Percentiles rank a stretch among this genome's conserved stretches.
These are phyloP conservation scores for Augiades crinisus DNA, from an alignment of 2,888 invertebrate species.

Conservation along the genomic window DNA sequence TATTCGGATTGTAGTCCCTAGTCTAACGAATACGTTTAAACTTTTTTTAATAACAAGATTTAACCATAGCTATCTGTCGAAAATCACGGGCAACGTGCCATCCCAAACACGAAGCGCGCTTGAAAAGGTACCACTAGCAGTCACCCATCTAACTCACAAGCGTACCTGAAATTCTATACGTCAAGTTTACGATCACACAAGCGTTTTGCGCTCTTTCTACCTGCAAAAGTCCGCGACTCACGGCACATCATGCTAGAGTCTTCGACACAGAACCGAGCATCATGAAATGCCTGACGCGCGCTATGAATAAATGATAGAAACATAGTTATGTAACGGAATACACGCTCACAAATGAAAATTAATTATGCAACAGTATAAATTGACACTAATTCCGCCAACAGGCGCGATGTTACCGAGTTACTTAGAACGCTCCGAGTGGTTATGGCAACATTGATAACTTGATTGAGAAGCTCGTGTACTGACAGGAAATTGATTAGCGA, in stretches of 20 bases:
- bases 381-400: constrained; percentile 63
- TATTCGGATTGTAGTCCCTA: too few relatives aligned
- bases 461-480: constrained; percentile 23
- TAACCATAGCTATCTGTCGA: too few relatives aligned
- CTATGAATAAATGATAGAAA: constrained; percentile 62
- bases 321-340: constrained; percentile 53
- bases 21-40: too few relatives aligned
- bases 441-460: constrained; percentile 26
- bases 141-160: too few relatives aligned
- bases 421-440: constrained; percentile 32
- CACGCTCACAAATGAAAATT: constrained; percentile 64
- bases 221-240: background rate
- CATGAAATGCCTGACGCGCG: constrained; percentile 52
- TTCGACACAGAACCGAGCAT: constrained; percentile 46
- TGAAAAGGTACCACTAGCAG: too few relatives aligned
- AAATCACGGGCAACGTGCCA: too few relatives aligned
- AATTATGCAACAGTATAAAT: constrained; percentile 70
- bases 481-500: too few relatives aligned
- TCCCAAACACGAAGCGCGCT: too few relatives aligned
- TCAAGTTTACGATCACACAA: too few relatives aligned
- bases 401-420: constrained; percentile 40
- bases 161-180: too few relatives aligned
- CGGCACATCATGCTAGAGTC: constrained; percentile 39
- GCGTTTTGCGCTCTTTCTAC: too few relatives aligned
- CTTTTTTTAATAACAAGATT: too few relatives aligned